Base-by-base conservation (phyloP, 2,888 invertebrate species). In the Agonopterix alstromeriana region DNA sequence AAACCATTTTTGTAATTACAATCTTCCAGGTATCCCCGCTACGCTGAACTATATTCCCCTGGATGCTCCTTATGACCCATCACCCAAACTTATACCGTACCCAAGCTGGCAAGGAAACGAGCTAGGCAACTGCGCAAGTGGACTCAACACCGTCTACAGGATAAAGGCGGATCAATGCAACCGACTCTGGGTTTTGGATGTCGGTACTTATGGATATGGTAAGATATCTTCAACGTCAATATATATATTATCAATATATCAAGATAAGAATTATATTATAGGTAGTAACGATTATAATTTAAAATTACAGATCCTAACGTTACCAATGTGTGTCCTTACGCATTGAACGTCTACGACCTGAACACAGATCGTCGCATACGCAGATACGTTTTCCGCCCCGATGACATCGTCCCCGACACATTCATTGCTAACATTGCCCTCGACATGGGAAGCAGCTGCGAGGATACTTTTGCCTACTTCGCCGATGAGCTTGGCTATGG, bases 351-450 rank as follows among this genome's bases (percentile, higher is more conserved):
- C 0, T 95, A 93, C 66, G 95, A 96, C 71, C 81, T 96, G 58
- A 90, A 90, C 51, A 95, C 94, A 0, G 93, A 95, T 65, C 90
- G 90, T 45, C 85, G 93, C 36, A 89, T 96, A 48, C 90, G 94
- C 35, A 90, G 90, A 62, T 94, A 94, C 64, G 92, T 90, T 48
- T 89, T 95, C 56, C 90, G 91, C 11, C 82, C 92, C 0, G 94
- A 94, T 53, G 95, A 95, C 63, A 94, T 93, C 12, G 94, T 94
- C 55, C 79, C 92, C 47, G 91, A 93, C 42, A 95, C 95, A 0
- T 95, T 95, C 73, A 95, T 96, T 53, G 95, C 95, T n/a, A 96
- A 95, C 67, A 94, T 95, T 50, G 94, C 93, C n/a, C 91, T 95
- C 2, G 96, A 96, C 65, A 88, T 94, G 56, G 94, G 94, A 35